Percentiles rank a stretch among this genome's conserved stretches.
phyloP scores from a whole-genome alignment of 2,113 vertebrate genomes.

The Lanius collurio region DNA sequence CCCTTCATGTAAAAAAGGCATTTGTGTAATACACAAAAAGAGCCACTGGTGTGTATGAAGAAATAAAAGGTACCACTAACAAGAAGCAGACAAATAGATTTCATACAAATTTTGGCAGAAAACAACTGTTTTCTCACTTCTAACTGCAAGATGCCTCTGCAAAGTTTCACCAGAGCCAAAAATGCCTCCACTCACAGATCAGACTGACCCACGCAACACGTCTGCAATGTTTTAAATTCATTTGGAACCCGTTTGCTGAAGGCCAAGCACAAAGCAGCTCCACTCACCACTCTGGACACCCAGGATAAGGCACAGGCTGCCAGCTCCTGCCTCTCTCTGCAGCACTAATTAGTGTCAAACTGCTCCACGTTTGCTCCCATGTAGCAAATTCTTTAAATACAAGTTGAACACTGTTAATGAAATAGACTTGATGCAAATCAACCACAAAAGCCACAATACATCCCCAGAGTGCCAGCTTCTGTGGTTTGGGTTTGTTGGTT shows the following conservation, averaged over 20 bases:
- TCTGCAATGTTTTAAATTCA: constrained; percentile 29
- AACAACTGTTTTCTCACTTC: neutral
- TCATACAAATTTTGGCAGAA: neutral
- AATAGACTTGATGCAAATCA: constrained; percentile 13
- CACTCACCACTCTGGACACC: neutral
- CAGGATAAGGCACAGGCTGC: constrained; percentile 7
- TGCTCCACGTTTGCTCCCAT: constrained; percentile 1
- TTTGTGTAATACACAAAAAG: neutral
- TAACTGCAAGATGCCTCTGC: neutral
- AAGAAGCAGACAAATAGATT: neutral
- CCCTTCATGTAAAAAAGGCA: neutral
- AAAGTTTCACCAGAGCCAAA: neutral
- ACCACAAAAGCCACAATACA: constrained; percentile 12
- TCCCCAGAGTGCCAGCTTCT: neutral
- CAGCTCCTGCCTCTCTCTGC: constrained; percentile 1
- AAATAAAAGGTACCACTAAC: neutral
- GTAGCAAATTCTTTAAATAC: constrained; percentile 54
- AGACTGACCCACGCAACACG: neutral
- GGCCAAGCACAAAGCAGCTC: constrained; percentile 8
- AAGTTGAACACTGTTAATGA: constrained; percentile 30
- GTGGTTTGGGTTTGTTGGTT: neutral
- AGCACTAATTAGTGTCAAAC: constrained; percentile 38
- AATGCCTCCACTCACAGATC: neutral
- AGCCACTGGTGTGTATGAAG: neutral
- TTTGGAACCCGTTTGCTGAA: neutral